Percentiles rank a stretch among this genome's conserved stretches.
These are phyloP conservation scores for Amyelois transitella DNA, from an alignment of 1,140 invertebrate genomes.

Conservation along the genomic window DNA sequence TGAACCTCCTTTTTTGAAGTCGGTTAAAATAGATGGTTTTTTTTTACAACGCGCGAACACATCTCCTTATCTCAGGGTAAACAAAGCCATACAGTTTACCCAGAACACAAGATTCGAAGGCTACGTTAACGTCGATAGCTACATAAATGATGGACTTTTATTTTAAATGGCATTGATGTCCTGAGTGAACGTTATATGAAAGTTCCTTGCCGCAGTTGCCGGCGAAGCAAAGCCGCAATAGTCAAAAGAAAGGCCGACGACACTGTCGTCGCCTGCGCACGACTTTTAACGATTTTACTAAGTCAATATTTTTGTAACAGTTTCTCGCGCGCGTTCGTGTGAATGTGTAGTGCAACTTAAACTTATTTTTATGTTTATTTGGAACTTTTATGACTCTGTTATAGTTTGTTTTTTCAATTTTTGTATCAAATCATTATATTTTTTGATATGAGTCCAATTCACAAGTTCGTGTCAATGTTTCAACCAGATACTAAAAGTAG, in stretches of 20 bases:
- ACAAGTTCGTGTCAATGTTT: conserved; percentile 63
- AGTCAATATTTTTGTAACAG: background rate
- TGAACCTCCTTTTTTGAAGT: no score
- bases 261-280: conserved; percentile 26
- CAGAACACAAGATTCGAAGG: no score
- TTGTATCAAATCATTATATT: background rate
- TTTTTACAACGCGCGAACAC: no score
- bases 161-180: conserved; percentile 2
- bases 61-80: no score
- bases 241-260: conserved; percentile 36
- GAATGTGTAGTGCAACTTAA: background rate
- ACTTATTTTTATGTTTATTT: background rate
- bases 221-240: conserved; percentile 46
- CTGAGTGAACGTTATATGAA: conserved; percentile 44
- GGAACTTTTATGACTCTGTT: background rate
- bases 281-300: background rate
- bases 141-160: no score
- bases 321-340: background rate
- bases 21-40: no score
- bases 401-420: background rate
- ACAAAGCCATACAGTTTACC: no score
- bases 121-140: no score
- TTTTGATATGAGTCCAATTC: conserved; percentile 49
- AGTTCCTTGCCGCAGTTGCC: conserved; percentile 25
- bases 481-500: conserved; percentile 49